Evolutionary conservation across 1,140 invertebrate species (phyloP), one percentile per base, ranked within the genome.

Genomic region (Centruroides vittatus): DNA sequence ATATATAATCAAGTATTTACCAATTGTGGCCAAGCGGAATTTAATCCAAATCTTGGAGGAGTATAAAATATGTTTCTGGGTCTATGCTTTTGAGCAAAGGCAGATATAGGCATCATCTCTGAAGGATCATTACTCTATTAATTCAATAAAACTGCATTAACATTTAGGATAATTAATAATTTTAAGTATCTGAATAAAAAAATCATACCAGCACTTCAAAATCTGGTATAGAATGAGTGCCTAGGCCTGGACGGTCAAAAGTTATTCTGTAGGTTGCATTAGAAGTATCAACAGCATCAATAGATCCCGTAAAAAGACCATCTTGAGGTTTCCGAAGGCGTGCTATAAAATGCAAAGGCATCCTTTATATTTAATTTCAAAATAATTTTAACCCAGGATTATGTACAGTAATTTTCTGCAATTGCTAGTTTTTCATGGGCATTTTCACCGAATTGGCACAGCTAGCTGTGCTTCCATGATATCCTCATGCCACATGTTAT

Each of bases 251-350:
- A 61, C 93, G 79, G 73, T 98, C 94, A 78, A 99, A 99, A 1
- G 90, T 93, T 60, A 99, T 91, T 69, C 96, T 80, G 72, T 99
- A 99, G n/a, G 90, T 93, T 71, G 94, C 93, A 71, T 94, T 93
- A 5, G 91, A 86, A 3, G 93, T 94, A 72, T 98, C 93, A n/a
- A 98, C 86, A 48, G 93, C 96, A 76, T 98, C 94, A 64, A 99
- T 92, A 50, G 84, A 88, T 7, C 95, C 96, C 59, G 88, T 93
- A 70, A 97, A 98, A 36, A 99, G 78, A 12, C 96, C 95, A 80
- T 98, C 94, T 76, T 98, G 93, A 6, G 94, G 93, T 72, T 85
- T 85, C 55, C 93, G 78, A 66, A 98, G 73, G 65, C 93, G 70
- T 13, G 73, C 73, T 53, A 62, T 41, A 41, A 41, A 41, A 41